Evolutionary conservation across 2,888 invertebrate genomes (phyloP).

Genomic region (Bombylius major): DNA sequence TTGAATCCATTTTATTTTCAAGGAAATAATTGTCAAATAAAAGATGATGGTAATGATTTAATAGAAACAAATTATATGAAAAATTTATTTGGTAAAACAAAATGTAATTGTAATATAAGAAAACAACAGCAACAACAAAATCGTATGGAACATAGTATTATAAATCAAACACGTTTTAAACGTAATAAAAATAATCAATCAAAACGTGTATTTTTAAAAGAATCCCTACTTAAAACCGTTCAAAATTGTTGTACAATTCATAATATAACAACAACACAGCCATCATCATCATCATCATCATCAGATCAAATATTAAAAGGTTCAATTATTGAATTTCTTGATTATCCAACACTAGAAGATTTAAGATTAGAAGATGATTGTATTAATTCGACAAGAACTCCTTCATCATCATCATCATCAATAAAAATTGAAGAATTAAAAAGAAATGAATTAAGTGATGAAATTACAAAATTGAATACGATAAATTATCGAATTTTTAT

Average conservation of each 20-base stretch:
- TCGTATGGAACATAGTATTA: slow-evolving; percentile 10
- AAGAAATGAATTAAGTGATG: neutral
- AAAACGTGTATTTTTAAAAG: slow-evolving; percentile 12
- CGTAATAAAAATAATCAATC: slow-evolving; percentile 6
- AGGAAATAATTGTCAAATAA: neutral
- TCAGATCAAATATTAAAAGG: no score
- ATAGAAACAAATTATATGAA: neutral
- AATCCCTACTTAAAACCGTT: slow-evolving; percentile 17
- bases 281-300: neutral
- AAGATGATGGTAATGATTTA: neutral
- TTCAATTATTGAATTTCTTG: neutral
- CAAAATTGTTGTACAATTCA: slow-evolving; percentile 17
- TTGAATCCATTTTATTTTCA: slow-evolving; percentile 26
- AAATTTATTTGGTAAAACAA: neutral
- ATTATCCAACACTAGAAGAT: slow-evolving; percentile 8
- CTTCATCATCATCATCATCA: slow-evolving; percentile 9
- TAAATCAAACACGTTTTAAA: slow-evolving; percentile 14
- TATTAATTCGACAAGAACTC: slow-evolving; percentile 12
- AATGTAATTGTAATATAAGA: neutral
- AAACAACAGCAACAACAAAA: neutral
- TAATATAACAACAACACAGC: slow-evolving; percentile 2
- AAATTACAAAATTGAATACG: neutral
- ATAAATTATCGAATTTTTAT: neutral
- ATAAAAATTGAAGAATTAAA: neutral
- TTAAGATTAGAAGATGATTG: slow-evolving; percentile 7